Base-by-base conservation (phyloP, 2,888 invertebrate species). In the Lithodes maja region DNA sequence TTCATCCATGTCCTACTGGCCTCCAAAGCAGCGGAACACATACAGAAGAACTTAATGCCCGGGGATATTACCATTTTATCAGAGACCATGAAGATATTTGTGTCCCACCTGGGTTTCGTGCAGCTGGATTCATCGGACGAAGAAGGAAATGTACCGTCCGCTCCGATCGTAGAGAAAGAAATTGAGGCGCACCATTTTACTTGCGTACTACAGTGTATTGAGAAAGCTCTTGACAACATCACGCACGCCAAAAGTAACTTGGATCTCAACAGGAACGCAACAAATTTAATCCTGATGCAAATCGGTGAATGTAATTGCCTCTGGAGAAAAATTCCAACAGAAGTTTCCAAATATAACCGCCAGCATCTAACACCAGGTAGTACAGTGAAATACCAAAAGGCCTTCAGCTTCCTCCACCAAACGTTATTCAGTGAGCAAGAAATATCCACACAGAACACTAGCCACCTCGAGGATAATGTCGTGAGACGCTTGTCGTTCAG, bases 121-220 rank as follows among this genome's bases (percentile, higher is more conserved):
- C 75, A 84, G 9, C 77, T 89, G 9, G 78, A 86, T 49, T 91
- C 89, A 3, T 91, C 91, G 7, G 91, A 91, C 52, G 91, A 91
- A 61, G 90, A 90, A 12, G 86, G 68, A 17, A 61, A 55, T n/a
- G 17, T 5, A 5, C 79, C 74, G 33, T 54, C 53, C 15, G 68
- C 52, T 12, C 33, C 50, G 2, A 80, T 71, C 12, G 7, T n/a
- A 50, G 80, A 78, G 15, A 86, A 80, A 15, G 15, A 53, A 50
- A 80, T n/a, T 69, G 75, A 80, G 15, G 50, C 82, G 3, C 81
- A 91, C n/a, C 91, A 89, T 69, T 49, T 86, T 54, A 87, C 69
- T 50, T 91, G 91, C 85, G 85, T 91, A 7, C 52, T 91, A 50
- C 68, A 75, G 52, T 79, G 83, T 50, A 74, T 91, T 49, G 86